phyloP scores from a whole-genome alignment of 2,888 invertebrate genomes.

The Aradus depressus region DNA sequence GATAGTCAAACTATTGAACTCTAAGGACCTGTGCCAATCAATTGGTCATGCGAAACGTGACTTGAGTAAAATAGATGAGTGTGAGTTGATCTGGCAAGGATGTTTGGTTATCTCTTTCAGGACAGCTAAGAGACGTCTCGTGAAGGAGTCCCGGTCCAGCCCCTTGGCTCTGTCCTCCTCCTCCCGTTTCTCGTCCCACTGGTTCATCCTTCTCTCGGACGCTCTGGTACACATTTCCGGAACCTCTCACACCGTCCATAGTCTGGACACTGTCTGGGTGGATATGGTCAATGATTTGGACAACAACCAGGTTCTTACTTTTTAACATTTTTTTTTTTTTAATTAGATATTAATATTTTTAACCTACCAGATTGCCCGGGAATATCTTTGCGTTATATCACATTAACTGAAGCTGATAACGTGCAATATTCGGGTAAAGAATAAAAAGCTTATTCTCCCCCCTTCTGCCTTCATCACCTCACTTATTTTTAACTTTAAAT shows the following conservation, averaged over 20 bases:
- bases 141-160: constrained; percentile 62
- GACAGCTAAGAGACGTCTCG: constrained; percentile 56
- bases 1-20: no score
- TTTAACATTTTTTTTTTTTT: background rate
- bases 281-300: constrained; percentile 58
- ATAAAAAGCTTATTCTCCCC: no score
- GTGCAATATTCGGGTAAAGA: no score
- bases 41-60: no score
- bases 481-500: no score
- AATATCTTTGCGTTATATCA: no score
- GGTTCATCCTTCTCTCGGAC: constrained; percentile 73
- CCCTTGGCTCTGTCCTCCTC: constrained; percentile 57
- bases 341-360: background rate
- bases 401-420: no score
- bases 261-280: constrained; percentile 67
- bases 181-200: constrained; percentile 62
- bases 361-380: no score
- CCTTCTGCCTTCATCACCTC: no score
- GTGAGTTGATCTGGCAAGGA: no score
- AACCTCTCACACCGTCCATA: constrained; percentile 52
- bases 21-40: no score
- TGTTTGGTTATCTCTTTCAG: constrained; percentile 34
- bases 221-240: constrained; percentile 64
- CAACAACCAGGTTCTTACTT: constrained; percentile 41
- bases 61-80: no score